Evolutionary conservation across 2,888 invertebrate species (phyloP), one percentile per base, ranked within the genome.

Genomic region (Taphrorychus bicolor): DNA sequence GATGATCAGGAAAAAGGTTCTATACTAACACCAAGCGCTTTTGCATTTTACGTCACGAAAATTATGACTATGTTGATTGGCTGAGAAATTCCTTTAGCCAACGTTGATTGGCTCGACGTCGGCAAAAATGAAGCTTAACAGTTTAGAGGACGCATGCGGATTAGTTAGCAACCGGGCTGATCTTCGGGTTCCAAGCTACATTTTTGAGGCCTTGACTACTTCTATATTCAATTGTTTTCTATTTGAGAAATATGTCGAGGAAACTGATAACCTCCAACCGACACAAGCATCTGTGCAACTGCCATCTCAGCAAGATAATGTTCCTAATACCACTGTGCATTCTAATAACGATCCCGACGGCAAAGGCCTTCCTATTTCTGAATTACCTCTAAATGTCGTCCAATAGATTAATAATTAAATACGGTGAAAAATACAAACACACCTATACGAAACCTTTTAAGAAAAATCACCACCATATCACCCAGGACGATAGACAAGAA

Each of bases 321-420:
- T 32, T 2, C 11, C 32, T 2, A 48, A 62, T 11, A 51, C 48
- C 24, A 70, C 66, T 3, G 52, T 59, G 32, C 66, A 72, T 18
- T 69, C 67, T 7, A 60, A 63, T 22, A 56, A 21, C 7, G 65
- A 69, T 51, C 51, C 57, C 14, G 64, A 66, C 7, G 67, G 62
- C 7, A 57, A 66, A 49, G 18, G 41, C 9, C 14, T 70, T 11
- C 69, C 69, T 2, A 72, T 72, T 16, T 69, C 72, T 0, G 69
- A 72, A 62, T 64, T 71, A 40, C 59, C 72, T 0, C 2, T 69
- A 11, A 71, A 71, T 57, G 19, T 56, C 32, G 60, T 53, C 24
- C 5, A 62, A 69, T 41, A 57, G 70, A 45, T 54, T 69, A 23
- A 59, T 58, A 9, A 32, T 71, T 1, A 54, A 67, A 17, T 59